Conservation (phyloP, 2,113 vertebrate species). For the Oreochromis tanganicae region DNA sequence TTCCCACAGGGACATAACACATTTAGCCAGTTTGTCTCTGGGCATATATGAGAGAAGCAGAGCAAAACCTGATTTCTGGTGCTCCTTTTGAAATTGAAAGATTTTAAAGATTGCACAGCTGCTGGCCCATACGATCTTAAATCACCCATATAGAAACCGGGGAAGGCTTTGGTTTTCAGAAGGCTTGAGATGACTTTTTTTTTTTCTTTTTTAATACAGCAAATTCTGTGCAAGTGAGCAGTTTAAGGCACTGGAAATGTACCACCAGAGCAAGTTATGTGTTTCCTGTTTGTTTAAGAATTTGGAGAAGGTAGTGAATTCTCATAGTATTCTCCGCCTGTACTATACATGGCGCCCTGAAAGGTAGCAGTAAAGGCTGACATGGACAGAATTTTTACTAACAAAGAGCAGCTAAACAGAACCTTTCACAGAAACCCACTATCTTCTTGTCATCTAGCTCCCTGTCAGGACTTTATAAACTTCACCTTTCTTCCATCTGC, state of each 20-base stretch:
- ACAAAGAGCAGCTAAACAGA: neutral
- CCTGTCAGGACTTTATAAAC: neutral
- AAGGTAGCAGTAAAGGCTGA: neutral
- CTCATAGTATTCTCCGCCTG: neutral
- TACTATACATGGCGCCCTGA: neutral
- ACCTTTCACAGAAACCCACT: neutral
- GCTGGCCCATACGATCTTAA: neutral
- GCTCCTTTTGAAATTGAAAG: neutral
- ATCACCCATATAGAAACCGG: neutral
- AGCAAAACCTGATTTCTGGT: neutral
- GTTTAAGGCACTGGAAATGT: neutral
- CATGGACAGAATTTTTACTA: neutral
- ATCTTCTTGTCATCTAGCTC: neutral
- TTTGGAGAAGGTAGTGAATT: neutral
- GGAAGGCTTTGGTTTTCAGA: neutral
- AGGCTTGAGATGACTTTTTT: neutral
- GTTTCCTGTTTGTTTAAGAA: neutral
- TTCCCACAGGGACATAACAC: constrained; percentile 9
- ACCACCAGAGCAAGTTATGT: neutral
- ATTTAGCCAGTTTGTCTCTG: neutral
- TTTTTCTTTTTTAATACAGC: neutral
- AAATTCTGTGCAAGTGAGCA: neutral
- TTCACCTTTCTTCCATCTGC: neutral
- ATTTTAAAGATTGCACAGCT: neutral
- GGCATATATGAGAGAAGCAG: neutral